These are phyloP conservation scores for Lates japonicus DNA, from an alignment of 2,797 vertebrate genomes.

Conservation along the genomic window DNA sequence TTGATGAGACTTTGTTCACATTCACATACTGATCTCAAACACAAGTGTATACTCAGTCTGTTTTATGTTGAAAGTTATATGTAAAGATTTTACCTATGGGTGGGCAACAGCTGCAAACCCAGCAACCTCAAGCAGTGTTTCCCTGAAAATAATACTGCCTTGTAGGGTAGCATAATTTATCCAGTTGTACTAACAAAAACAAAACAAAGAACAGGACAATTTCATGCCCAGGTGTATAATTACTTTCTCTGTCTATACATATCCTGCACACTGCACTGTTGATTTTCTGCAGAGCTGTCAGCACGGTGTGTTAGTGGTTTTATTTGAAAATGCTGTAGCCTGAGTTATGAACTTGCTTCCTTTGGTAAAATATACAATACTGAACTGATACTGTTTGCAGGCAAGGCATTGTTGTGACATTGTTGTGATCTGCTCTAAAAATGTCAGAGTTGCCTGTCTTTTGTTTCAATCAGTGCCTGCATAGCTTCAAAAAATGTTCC, in stretches of 20 bases:
- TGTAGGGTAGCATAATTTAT: neutral
- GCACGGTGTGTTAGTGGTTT: too few relatives aligned
- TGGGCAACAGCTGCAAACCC: neutral
- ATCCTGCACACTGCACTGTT: neutral
- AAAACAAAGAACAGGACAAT: neutral
- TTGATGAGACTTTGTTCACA: slow-evolving; percentile 8
- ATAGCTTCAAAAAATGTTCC: too few relatives aligned
- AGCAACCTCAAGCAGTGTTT: neutral
- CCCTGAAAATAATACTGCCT: too few relatives aligned
- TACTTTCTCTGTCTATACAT: neutral
- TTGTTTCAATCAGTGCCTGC: too few relatives aligned
- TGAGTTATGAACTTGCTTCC: too few relatives aligned
- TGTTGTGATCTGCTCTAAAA: too few relatives aligned
- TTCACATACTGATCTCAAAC: neutral
- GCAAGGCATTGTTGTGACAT: too few relatives aligned
- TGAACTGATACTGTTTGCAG: too few relatives aligned
- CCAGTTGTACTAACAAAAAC: neutral
- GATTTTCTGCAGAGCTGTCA: neutral
- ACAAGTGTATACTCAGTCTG: neutral
- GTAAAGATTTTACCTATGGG: neutral
- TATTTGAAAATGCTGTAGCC: too few relatives aligned
- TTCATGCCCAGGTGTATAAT: neutral
- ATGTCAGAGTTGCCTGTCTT: too few relatives aligned
- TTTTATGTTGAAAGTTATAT: neutral
- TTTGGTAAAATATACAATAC: too few relatives aligned